Conservation (phyloP, 2,888 invertebrate species). For the Octonoba sinensis region DNA sequence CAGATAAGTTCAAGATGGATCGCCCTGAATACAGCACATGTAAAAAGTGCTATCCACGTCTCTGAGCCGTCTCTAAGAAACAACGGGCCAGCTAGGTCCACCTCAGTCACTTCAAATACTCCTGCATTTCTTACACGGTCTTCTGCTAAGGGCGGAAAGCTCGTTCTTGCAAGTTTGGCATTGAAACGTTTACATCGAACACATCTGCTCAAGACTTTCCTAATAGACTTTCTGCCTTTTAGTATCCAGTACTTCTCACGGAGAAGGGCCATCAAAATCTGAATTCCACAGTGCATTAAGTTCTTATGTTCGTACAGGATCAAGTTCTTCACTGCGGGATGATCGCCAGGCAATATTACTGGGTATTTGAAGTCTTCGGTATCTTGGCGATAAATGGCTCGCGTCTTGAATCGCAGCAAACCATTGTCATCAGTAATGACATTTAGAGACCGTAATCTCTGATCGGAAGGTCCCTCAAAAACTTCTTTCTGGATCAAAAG, state of each 20-base stretch:
- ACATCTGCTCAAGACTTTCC: background rate
- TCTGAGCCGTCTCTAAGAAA: conserved; percentile 4
- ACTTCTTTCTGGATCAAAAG: background rate
- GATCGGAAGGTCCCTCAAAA: background rate
- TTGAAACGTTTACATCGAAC: background rate
- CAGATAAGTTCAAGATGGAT: conserved; percentile 16
- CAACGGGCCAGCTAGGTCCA: background rate
- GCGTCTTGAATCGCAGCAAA: background rate
- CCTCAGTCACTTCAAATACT: background rate
- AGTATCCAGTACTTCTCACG: background rate
- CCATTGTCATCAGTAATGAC: background rate
- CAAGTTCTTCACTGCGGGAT: background rate
- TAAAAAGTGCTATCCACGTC: background rate
- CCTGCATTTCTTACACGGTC: conserved; percentile 1
- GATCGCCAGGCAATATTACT: conserved; percentile 5
- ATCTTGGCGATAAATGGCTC: background rate
- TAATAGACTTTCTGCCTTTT: background rate
- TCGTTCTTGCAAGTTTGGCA: background rate
- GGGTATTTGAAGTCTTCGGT: background rate
- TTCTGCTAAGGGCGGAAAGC: background rate
- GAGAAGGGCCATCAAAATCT: background rate
- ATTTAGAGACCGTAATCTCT: background rate
- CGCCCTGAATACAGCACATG: background rate
- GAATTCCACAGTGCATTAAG: background rate
- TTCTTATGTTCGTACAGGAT: background rate